Conservation (phyloP, 2,797 vertebrate species). For the Phrynocephalus vlangalii region DNA sequence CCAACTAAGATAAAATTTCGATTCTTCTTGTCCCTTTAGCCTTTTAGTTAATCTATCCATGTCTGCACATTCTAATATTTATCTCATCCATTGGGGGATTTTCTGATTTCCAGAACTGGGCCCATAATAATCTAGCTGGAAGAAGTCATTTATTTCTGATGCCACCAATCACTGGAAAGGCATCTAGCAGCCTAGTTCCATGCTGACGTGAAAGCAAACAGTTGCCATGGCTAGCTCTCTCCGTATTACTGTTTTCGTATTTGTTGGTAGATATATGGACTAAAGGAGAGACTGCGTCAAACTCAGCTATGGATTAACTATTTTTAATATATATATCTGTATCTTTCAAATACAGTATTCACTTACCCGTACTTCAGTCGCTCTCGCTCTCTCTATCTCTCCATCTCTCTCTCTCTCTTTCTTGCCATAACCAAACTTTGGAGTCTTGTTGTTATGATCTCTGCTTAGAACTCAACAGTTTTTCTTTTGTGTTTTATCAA, state of each 20-base stretch:
- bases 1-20: too few relatives aligned
- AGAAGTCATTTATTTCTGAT: background rate
- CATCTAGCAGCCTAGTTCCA: background rate
- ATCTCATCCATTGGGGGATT: too few relatives aligned
- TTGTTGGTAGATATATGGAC: constrained; percentile 37
- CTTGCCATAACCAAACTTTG: constrained; percentile 49
- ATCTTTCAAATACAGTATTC: constrained; percentile 67
- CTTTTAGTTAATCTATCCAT: too few relatives aligned
- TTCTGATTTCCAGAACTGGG: too few relatives aligned
- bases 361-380: background rate
- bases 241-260: background rate
- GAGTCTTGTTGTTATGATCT: constrained; percentile 65
- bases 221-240: background rate
- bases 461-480: constrained; percentile 68
- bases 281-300: constrained; percentile 15
- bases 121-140: background rate
- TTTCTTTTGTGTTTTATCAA: constrained; percentile 83
- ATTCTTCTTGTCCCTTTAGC: too few relatives aligned
- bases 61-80: too few relatives aligned
- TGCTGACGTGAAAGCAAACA: background rate
- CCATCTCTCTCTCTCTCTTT: background rate
- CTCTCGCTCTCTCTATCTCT: background rate
- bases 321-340: constrained; percentile 49
- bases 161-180: background rate
- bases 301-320: constrained; percentile 17